phyloP scores from a whole-genome alignment of 2,888 invertebrate genomes.

The Protula sp. region DNA sequence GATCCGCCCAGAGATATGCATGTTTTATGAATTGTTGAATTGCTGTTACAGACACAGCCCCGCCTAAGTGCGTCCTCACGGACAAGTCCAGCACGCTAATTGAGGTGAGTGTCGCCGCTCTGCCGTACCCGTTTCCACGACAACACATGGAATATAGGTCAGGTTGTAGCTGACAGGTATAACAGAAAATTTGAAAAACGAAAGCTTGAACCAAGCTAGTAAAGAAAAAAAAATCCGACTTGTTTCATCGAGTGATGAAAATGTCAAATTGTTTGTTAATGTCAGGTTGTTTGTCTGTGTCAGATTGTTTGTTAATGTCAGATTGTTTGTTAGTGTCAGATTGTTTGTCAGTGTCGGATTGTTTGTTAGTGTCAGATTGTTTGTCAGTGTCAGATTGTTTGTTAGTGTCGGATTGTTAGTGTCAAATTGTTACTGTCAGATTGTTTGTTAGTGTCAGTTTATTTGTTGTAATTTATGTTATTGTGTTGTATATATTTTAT shows the following conservation, averaged over 20 bases:
- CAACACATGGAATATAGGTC: too few species aligned
- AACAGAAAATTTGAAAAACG: background rate
- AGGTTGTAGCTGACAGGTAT: too few species aligned
- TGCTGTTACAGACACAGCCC: slow-evolving; percentile 68
- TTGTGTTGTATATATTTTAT: background rate
- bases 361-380: background rate
- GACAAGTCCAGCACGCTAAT: slow-evolving; percentile 38
- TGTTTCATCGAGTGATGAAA: too few species aligned
- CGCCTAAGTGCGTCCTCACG: slow-evolving; percentile 70
- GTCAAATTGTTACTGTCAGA: too few species aligned
- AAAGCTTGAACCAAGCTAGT: background rate
- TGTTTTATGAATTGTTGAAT: too few species aligned
- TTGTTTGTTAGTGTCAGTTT: too few species aligned
- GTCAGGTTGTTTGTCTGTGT: background rate
- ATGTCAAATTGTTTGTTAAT: too few species aligned
- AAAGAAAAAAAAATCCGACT: background rate
- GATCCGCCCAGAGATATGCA: too few species aligned
- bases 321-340: background rate
- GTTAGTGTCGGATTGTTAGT: background rate
- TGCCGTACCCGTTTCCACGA: background rate
- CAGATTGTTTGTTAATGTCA: background rate
- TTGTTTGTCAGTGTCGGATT: background rate
- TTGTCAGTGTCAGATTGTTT: background rate
- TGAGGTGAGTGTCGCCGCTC: slow-evolving; percentile 28
- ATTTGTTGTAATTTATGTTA: too few species aligned